phyloP scores from a whole-genome alignment of 2,113 vertebrate genomes.

The Origma solitaria region DNA sequence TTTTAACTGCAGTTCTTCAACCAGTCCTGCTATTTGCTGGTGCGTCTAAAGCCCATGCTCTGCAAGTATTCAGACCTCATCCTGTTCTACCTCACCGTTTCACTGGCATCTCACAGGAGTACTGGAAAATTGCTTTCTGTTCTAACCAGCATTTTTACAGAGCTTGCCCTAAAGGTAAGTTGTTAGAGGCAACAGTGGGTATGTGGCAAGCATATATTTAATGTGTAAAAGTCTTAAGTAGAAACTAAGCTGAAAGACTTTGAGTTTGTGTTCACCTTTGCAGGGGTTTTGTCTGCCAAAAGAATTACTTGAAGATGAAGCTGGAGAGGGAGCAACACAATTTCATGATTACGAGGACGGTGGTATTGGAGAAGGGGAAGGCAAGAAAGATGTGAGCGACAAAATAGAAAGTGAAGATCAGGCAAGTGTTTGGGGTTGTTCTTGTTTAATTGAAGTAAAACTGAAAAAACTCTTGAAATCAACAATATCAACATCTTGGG shows the following conservation, averaged over 20 bases:
- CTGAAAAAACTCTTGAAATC: background rate
- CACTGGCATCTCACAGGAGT: slow-evolving; percentile 85
- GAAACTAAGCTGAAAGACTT: background rate
- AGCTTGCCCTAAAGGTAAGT: slow-evolving; percentile 90
- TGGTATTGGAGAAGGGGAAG: slow-evolving; percentile 94
- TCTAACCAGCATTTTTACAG: slow-evolving; percentile 85
- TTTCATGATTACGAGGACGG: slow-evolving; percentile 93
- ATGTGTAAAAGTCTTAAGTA: background rate
- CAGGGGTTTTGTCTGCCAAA: slow-evolving; percentile 96
- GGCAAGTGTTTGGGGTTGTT: slow-evolving; percentile 66
- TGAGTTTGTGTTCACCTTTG: background rate
- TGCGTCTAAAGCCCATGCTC: slow-evolving; percentile 84
- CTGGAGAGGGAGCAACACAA: slow-evolving; percentile 85
- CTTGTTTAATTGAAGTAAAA: background rate
- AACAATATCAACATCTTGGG: background rate
- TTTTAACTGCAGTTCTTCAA: slow-evolving; percentile 71
- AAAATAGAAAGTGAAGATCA: slow-evolving; percentile 97
- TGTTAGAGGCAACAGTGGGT: background rate
- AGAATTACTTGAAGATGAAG: slow-evolving; percentile 84
- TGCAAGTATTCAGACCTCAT: slow-evolving; percentile 82
- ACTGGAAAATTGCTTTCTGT: slow-evolving; percentile 90
- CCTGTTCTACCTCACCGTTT: slow-evolving; percentile 84
- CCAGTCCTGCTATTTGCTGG: slow-evolving; percentile 79
- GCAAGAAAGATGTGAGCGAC: slow-evolving; percentile 92
- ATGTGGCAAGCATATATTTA: background rate